phyloP scores from a whole-genome alignment of 2,888 invertebrate genomes.

The Cephus rjabovi region DNA sequence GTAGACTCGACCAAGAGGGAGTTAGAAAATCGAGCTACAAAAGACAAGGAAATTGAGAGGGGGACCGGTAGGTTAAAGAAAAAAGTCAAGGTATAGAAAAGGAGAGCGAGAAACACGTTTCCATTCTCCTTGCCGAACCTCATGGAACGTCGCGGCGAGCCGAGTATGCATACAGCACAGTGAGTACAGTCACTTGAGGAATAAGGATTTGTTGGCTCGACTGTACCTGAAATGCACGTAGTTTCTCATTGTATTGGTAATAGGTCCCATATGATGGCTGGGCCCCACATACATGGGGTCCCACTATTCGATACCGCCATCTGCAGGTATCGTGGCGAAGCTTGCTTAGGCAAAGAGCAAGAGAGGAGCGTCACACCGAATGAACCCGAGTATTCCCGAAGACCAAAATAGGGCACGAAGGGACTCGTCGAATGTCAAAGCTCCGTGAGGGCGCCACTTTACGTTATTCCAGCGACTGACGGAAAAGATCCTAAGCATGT shows the following conservation, averaged over 20 bases:
- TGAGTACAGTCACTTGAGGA: neutral
- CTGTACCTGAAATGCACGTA: slow-evolving; percentile 42
- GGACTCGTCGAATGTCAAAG: neutral
- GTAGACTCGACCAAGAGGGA: neutral
- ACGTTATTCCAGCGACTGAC: neutral
- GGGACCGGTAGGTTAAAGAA: neutral
- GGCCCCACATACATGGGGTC: too few relatives aligned
- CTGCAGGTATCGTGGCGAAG: neutral
- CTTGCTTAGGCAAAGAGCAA: neutral
- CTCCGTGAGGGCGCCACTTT: neutral
- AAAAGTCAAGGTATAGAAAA: neutral
- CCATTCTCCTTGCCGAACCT: neutral
- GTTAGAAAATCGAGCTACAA: neutral
- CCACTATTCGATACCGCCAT: neutral
- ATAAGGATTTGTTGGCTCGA: slow-evolving; percentile 40
- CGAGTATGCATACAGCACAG: neutral
- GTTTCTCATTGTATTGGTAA: slow-evolving; percentile 47
- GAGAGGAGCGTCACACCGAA: neutral
- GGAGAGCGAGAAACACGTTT: slow-evolving; percentile 4
- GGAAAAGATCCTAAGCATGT: neutral
- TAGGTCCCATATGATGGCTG: slow-evolving; percentile 25
- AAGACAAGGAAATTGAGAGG: neutral
- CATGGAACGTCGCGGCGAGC: neutral
- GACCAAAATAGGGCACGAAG: neutral
- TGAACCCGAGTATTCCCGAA: neutral